Base-by-base conservation (phyloP, 23 tunicate species). In the Pegea sp. region DNA sequence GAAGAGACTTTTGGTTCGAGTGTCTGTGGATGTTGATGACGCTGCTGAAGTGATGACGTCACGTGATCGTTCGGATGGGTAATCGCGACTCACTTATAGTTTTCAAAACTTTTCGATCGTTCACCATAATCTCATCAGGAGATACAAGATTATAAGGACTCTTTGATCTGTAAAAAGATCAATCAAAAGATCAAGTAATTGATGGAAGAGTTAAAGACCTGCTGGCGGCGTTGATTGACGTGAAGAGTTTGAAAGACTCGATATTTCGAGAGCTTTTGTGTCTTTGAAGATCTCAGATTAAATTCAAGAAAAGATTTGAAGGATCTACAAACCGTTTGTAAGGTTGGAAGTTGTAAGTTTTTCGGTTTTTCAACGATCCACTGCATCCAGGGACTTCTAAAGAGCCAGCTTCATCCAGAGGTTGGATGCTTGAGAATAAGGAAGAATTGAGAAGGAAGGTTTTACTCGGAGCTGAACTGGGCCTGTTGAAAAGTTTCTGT, bases 401-500 rank as follows among this genome's bases (percentile, higher is more conserved):
- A 16, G 11, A 8, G 11, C 46, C 46, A 38, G 46, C 13, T 38
- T 16, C 46, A 34, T 78, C 92, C 5, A 78, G 66, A 44, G 92
- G 77, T 2, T 65, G 68, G 29, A 78, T 32, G 28, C 77, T 74
- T 5, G 92, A 78, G 33, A 78, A 78, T 30, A 57, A 25, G 2
- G 77, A 64, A 23, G 69, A 73, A 42, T 74, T 70, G 42, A 78
- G 68, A 8, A 78, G 67, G 56, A 78, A 78, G 4, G 92, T 78
- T 26, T 74, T 69, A 34, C 92, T 78, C 16, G 92, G 92, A 4
- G 92, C 92, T 7, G 92, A 78, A 48, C 72, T 78, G 26, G 92
- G 92, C 18, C 92, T 67, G 46, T 38, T 38, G 26, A 78, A 78
- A 22, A 42, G 33, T 44, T 65, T 69, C 18, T 69, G 70, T 4